Conservation (phyloP, 2,113 vertebrate genomes). For the Prionailurus viverrinus region DNA sequence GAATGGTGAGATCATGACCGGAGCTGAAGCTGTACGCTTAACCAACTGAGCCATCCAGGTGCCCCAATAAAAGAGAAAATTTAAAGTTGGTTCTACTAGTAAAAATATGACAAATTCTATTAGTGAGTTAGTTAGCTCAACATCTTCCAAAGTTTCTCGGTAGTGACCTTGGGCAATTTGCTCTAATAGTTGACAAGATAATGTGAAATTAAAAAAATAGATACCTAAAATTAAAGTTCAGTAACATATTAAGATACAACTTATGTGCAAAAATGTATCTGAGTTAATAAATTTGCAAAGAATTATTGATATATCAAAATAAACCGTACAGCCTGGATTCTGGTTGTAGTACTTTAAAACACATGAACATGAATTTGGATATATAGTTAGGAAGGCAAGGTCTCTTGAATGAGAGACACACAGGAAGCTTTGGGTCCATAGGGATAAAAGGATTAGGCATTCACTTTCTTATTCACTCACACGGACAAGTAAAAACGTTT, state of each 20-base stretch:
- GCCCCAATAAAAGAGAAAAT: neutral
- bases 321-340: neutral
- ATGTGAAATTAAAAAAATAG: neutral
- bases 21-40: no score
- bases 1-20: no score
- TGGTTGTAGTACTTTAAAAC: conserved; percentile 2
- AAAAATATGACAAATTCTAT: conserved; percentile 2
- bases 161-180: neutral
- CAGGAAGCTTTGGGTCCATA: neutral
- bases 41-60: no score
- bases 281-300: conserved; percentile 22
- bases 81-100: conserved; percentile 42
- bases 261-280: neutral
- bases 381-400: neutral
- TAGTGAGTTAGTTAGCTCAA: conserved; percentile 2
- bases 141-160: neutral
- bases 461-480: neutral
- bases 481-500: neutral
- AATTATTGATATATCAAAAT: neutral
- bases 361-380: neutral
- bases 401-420: neutral
- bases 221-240: conserved; percentile 5
- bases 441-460: neutral
- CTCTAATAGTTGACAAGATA: neutral
- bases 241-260: neutral